Evolutionary conservation across 2,797 vertebrate species (phyloP).

Genomic region (Cichlasoma orientale): DNA sequence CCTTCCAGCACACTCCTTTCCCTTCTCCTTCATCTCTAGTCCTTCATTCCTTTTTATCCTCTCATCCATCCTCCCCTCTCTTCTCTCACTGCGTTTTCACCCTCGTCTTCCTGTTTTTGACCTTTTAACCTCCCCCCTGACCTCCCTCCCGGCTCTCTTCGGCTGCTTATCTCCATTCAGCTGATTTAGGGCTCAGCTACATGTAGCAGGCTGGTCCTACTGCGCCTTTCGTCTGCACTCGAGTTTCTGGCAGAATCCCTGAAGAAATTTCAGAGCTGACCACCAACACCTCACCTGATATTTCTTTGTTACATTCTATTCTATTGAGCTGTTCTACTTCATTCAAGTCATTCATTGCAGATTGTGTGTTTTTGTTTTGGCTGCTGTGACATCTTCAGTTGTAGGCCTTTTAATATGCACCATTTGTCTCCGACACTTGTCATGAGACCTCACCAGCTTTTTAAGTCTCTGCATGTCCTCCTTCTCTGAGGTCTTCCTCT

Average conservation of each 20-base stretch:
- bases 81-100: constrained; percentile 2
- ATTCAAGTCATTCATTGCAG: not conserved
- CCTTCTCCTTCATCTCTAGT: not conserved
- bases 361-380: not conserved
- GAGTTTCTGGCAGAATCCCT: too few relatives aligned
- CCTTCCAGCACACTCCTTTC: constrained; percentile 18
- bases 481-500: too few relatives aligned
- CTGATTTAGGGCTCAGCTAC: not conserved
- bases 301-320: not conserved
- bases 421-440: too few relatives aligned
- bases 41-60: not conserved
- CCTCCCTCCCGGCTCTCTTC: constrained; percentile 1
- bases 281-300: not conserved
- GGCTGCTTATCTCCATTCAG: constrained; percentile 12
- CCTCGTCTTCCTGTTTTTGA: constrained; percentile 38
- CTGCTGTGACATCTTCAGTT: not conserved
- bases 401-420: too few relatives aligned
- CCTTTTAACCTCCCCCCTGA: constrained; percentile 34
- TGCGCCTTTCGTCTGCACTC: too few relatives aligned
- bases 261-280: too few relatives aligned
- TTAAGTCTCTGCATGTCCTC: not conserved
- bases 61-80: constrained; percentile 3
- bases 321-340: not conserved
- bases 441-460: not conserved
- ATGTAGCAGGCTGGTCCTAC: not conserved